phyloP scores from a whole-genome alignment of 1,140 invertebrate species.

The Antheraea mylitta region DNA sequence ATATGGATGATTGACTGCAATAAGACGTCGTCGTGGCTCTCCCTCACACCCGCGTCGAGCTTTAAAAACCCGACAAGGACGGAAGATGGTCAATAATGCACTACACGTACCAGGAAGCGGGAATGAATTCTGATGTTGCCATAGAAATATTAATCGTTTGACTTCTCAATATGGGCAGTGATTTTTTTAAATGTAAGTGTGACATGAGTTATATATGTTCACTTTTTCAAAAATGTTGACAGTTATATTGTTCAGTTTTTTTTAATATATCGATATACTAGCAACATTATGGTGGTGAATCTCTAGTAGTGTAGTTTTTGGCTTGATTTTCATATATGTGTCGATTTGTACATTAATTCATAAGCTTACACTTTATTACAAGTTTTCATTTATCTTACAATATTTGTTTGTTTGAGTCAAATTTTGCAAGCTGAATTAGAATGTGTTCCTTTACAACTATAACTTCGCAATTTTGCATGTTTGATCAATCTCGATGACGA shows the following conservation, averaged over 20 bases:
- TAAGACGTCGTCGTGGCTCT: conserved; percentile 41
- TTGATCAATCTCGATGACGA: no score
- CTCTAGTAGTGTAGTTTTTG: no score
- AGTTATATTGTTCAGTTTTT: background rate
- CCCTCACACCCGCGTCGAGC: conserved; percentile 24
- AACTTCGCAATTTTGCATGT: no score
- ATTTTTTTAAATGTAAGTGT: conserved; percentile 21
- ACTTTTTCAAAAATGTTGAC: no score
- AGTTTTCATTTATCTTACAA: no score
- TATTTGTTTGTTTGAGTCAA: no score
- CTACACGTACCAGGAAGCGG: conserved; percentile 68
- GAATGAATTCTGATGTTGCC: conserved; percentile 60
- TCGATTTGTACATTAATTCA: no score
- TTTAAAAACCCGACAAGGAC: conserved; percentile 29
- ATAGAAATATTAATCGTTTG: conserved; percentile 65
- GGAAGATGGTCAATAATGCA: conserved; percentile 49
- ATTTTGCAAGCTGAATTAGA: no score
- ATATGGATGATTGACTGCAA: conserved; percentile 74
- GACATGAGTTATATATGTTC: background rate
- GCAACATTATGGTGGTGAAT: no score
- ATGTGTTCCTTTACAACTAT: no score
- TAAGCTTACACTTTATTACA: no score
- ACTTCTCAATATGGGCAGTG: conserved; percentile 23
- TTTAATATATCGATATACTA: background rate
- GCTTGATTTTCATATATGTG: no score